Evolutionary conservation across 2,888 invertebrate species (phyloP).

Genomic region (Erannis defoliaria): DNA sequence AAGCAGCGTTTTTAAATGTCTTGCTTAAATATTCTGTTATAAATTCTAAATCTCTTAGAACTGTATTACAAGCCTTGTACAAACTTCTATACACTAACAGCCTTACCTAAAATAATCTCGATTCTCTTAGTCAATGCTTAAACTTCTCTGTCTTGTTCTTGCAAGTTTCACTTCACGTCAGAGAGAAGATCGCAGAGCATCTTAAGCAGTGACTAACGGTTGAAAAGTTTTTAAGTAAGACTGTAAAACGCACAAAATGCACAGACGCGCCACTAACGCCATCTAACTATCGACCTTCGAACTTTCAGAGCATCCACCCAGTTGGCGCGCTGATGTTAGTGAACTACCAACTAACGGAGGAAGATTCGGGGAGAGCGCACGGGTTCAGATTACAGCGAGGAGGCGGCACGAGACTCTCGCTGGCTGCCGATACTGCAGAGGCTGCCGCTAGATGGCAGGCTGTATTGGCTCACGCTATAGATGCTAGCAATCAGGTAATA

Average conservation of each 20-base stretch:
- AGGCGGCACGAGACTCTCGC: conserved; percentile 90
- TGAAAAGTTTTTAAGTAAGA: too few species aligned
- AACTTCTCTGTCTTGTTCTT: too few species aligned
- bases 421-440: conserved; percentile 93
- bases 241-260: neutral
- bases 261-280: conserved; percentile 23
- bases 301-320: conserved; percentile 92
- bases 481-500: conserved; percentile 90
- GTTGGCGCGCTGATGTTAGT: conserved; percentile 95
- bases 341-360: conserved; percentile 91
- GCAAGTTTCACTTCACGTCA: too few species aligned
- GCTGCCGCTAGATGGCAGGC: conserved; percentile 92
- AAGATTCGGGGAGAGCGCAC: conserved; percentile 88
- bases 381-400: conserved; percentile 90
- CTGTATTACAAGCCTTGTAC: too few species aligned
- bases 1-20: neutral
- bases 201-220: too few species aligned
- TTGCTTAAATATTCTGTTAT: too few species aligned
- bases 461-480: conserved; percentile 92
- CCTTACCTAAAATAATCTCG: too few species aligned
- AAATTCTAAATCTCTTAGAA: too few species aligned
- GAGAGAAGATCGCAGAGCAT: too few species aligned
- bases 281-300: conserved; percentile 39
- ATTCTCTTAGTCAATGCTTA: too few species aligned
- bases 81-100: too few species aligned